Conservation (phyloP, 2,797 vertebrate genomes). For the Toxotes lorentzi region DNA sequence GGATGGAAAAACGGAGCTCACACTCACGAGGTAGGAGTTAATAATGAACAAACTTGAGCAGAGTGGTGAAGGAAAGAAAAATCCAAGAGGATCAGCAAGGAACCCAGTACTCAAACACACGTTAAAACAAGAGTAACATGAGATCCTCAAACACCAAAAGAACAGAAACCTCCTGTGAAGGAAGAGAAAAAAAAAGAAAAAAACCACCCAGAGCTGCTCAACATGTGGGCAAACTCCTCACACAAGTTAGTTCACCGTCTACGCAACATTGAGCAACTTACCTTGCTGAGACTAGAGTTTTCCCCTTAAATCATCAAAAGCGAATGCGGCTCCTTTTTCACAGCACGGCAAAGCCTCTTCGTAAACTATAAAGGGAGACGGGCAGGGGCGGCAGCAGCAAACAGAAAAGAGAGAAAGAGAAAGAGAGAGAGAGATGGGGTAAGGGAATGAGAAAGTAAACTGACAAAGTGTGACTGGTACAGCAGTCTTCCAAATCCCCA, state of each 20-base stretch:
- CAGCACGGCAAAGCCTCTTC: slow-evolving; percentile 46
- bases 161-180: slow-evolving; percentile 22
- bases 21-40: slow-evolving; percentile 72
- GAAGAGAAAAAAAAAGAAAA: not conserved
- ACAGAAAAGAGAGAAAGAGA: slow-evolving; percentile 29
- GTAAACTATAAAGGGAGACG: slow-evolving; percentile 28
- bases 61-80: slow-evolving; percentile 22
- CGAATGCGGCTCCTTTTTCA: slow-evolving; percentile 37
- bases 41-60: slow-evolving; percentile 74
- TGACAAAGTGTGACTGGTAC: slow-evolving; percentile 87
- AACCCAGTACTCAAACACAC: slow-evolving; percentile 51
- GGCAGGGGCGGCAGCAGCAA: slow-evolving; percentile 37
- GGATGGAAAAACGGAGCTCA: slow-evolving; percentile 74
- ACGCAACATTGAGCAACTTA: slow-evolving; percentile 54
- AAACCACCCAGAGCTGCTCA: slow-evolving; percentile 9
- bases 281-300: slow-evolving; percentile 51
- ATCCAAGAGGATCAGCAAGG: not conserved
- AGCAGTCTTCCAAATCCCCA: slow-evolving; percentile 84
- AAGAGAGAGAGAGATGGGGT: slow-evolving; percentile 45
- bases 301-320: slow-evolving; percentile 56
- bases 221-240: slow-evolving; percentile 25
- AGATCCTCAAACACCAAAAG: slow-evolving; percentile 27
- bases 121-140: slow-evolving; percentile 6
- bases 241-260: slow-evolving; percentile 39
- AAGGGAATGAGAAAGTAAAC: slow-evolving; percentile 74